Evolutionary conservation across 2,113 vertebrate species (phyloP), one percentile per base, ranked within the genome.

Genomic region (Micronycteris hirsuta): DNA sequence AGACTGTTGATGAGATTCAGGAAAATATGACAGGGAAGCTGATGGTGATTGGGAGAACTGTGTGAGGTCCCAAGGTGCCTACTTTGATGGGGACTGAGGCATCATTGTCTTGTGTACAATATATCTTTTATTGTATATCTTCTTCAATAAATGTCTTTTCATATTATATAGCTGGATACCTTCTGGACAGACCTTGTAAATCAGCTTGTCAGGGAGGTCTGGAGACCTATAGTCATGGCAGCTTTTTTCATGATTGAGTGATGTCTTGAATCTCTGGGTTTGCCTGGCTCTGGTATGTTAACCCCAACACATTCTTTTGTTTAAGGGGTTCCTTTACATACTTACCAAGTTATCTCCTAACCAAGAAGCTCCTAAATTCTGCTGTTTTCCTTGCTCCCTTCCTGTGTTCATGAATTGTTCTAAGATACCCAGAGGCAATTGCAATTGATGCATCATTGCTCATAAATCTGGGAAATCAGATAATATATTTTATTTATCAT

Each of bases 401-500:
- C 5, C 3, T 78, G 8, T 83, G 24, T 83, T 94, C 89, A 86
- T 77, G 31, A 26, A 83, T 84, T 14, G 0, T 86, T 93, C 19
- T 95, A 83, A 89, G 54, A 83, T 10, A 86, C 17, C 8, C 4
- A 4, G 13, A 82, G 45, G 26, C 31, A 88, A 36, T 41, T 94
- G 17, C 2, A 0, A 47, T 70, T 93, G 54, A 22, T 11, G 3
- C 28, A 89, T 89, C 5, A 4, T 94, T 76, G 33, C 38, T 81
- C 16, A 91, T 94, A 92, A 90, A 90, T 90, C 6, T 74, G 20
- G 33, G 43, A 91, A 17, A 85, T 65, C 16, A 82, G 26, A 38
- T 82, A 20, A 86, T 73, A 76, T 63, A 74, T 68, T 58, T 82
- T 93, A 93, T 86, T 96, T 90, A 54, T 85, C 19, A 80, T 3